Conservation (phyloP, 1,140 invertebrate genomes). For the Aphis gossypii region DNA sequence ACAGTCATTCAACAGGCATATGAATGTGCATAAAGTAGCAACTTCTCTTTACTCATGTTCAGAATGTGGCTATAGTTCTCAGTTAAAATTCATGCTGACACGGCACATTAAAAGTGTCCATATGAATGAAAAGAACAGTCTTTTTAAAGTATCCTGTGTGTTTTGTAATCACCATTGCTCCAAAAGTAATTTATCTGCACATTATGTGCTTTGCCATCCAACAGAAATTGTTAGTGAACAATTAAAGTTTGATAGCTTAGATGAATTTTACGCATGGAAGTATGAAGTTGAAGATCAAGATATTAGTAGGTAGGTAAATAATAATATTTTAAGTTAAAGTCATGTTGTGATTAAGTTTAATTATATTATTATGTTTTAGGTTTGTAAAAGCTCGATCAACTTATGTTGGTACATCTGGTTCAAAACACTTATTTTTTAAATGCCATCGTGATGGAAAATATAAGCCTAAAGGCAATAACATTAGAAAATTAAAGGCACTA, state of each 20-base stretch:
- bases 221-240: constrained; percentile 38
- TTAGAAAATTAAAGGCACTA: constrained; percentile 48
- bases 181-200: constrained; percentile 35
- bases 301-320: constrained; percentile 47
- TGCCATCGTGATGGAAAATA: constrained; percentile 55
- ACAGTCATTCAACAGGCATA: constrained; percentile 49
- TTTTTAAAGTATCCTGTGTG: constrained; percentile 23
- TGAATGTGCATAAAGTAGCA: constrained; percentile 45
- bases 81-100: constrained; percentile 43
- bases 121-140: background rate
- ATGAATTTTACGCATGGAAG: constrained; percentile 47
- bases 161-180: constrained; percentile 41
- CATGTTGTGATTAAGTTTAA: background rate
- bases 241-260: constrained; percentile 36
- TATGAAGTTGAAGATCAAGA: constrained; percentile 53
- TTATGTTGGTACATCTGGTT: constrained; percentile 49
- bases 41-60: constrained; percentile 47
- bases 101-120: constrained; percentile 40
- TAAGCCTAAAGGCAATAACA: constrained; percentile 55
- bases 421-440: constrained; percentile 56
- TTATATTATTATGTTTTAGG: constrained; percentile 19
- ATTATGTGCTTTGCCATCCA: constrained; percentile 42
- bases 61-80: constrained; percentile 47
- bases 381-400: constrained; percentile 54
- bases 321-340: background rate